Evolutionary conservation across 2,113 vertebrate species (phyloP).

Genomic region (Vanacampus margaritifer): DNA sequence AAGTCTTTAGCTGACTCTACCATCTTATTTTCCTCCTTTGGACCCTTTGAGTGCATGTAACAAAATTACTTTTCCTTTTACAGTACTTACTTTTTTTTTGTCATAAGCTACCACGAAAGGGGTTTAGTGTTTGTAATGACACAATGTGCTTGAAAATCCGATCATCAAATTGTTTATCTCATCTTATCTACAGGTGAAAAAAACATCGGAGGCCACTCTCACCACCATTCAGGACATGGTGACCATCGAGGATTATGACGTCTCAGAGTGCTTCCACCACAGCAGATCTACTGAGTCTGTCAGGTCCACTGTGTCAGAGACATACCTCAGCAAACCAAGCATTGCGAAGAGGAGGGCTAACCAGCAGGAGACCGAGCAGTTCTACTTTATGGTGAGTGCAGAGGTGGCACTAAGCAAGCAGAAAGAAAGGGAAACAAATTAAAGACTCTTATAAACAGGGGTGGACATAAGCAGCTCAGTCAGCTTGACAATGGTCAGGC

Average conservation of each 20-base stretch:
- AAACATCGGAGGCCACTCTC: conserved; percentile 94
- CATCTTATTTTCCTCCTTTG: conserved; percentile 21
- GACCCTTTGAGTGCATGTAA: conserved; percentile 25
- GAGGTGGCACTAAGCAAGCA: neutral
- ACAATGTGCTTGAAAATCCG: neutral
- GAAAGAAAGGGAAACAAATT: neutral
- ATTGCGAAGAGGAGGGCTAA: conserved; percentile 96
- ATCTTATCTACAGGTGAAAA: conserved; percentile 82
- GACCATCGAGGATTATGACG: conserved; percentile 96
- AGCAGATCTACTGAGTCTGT: conserved; percentile 96
- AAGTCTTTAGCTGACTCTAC: conserved; percentile 39
- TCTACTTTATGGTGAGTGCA: conserved; percentile 91
- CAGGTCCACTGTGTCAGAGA: conserved; percentile 94
- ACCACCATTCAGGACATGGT: conserved; percentile 99
- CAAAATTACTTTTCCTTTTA: conserved; percentile 38
- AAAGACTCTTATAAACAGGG: too few relatives aligned
- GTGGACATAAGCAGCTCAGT: too few relatives aligned
- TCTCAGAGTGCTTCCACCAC: conserved; percentile 97
- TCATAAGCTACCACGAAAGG: conserved; percentile 1
- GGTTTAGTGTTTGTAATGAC: neutral
- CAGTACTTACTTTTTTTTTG: conserved; percentile 32
- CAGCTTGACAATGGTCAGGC: too few relatives aligned
- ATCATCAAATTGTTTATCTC: neutral
- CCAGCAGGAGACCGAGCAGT: conserved; percentile 97
- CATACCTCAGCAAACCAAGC: conserved; percentile 96